These are phyloP conservation scores for Xenopus borealis DNA, from an alignment of 2,113 vertebrate genomes.

Conservation along the genomic window DNA sequence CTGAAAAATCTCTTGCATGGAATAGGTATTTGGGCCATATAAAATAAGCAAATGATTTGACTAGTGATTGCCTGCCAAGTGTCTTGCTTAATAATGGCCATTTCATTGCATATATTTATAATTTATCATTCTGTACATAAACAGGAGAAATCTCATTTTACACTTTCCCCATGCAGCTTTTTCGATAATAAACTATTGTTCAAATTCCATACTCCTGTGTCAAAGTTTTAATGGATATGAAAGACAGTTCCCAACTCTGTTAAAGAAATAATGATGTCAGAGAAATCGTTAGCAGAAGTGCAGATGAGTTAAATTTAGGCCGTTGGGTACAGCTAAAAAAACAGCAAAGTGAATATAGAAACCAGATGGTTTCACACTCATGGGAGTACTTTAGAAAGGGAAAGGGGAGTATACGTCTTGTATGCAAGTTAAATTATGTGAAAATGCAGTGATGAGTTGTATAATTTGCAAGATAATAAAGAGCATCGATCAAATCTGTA, in stretches of 20 bases:
- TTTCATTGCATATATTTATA: no score
- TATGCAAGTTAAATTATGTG: not conserved
- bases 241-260: slow-evolving; percentile 4
- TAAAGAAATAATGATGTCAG: slow-evolving; percentile 57
- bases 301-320: slow-evolving; percentile 52
- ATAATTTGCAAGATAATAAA: not conserved
- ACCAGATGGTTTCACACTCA: slow-evolving; percentile 56
- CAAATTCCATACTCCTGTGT: not conserved
- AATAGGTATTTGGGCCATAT: no score
- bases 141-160: no score
- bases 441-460: not conserved
- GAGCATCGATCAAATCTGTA: not conserved
- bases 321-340: slow-evolving; percentile 47
- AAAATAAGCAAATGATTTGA: no score
- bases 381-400: slow-evolving; percentile 48
- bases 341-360: slow-evolving; percentile 53
- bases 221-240: not conserved
- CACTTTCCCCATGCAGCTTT: no score
- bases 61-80: not conserved
- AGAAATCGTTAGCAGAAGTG: slow-evolving; percentile 53
- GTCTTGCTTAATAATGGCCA: not conserved
- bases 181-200: not conserved
- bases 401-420: not conserved
- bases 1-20: no score
- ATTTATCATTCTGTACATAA: not conserved